Evolutionary conservation across 2,888 invertebrate species (phyloP).

Genomic region (Eupithecia dodoneata): DNA sequence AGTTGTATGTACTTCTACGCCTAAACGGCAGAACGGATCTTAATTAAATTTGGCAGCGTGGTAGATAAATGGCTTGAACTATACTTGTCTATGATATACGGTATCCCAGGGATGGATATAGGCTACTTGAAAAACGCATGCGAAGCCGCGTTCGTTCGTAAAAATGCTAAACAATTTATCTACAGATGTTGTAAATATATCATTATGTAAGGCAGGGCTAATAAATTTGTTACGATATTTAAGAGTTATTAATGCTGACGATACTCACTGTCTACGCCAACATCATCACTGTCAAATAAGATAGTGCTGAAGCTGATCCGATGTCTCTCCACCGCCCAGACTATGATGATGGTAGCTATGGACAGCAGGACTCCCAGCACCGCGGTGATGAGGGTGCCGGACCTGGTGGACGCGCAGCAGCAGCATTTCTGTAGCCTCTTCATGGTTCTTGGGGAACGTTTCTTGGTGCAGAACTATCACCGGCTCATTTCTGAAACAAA

Average conservation of each 20-base stretch:
- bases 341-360: slow-evolving; percentile 86
- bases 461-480: slow-evolving; percentile 42
- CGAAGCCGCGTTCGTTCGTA: no score
- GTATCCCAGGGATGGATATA: no score
- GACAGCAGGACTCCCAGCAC: slow-evolving; percentile 89
- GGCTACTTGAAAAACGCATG: no score
- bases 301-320: slow-evolving; percentile 90
- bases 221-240: not conserved
- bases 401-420: slow-evolving; percentile 88
- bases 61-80: no score
- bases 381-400: slow-evolving; percentile 90
- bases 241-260: not conserved
- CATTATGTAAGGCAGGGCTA: not conserved
- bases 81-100: no score
- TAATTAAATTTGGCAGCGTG: no score
- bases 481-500: slow-evolving; percentile 59
- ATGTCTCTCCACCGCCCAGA: slow-evolving; percentile 84
- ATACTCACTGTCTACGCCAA: slow-evolving; percentile 80
- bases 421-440: slow-evolving; percentile 87
- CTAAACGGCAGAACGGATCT: no score
- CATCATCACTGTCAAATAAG: slow-evolving; percentile 86
- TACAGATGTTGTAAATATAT: not conserved
- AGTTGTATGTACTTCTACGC: no score
- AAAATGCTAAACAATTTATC: not conserved
- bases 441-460: slow-evolving; percentile 55